These are phyloP conservation scores for Pogonophryne albipinna DNA, from an alignment of 2,797 vertebrate genomes.

Conservation along the genomic window DNA sequence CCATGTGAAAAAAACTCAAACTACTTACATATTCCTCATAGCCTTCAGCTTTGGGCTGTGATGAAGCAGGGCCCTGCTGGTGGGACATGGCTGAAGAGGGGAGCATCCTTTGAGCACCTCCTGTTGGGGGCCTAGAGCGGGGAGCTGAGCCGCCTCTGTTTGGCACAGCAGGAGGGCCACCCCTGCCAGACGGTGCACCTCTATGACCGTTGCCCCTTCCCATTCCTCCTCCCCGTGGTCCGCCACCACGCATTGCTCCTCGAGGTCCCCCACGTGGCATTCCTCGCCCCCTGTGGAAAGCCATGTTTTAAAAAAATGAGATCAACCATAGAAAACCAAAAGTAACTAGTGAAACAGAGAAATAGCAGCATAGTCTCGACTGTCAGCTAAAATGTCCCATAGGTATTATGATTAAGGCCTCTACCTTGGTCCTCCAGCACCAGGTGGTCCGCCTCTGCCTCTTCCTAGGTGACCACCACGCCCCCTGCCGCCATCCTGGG, in stretches of 20 bases:
- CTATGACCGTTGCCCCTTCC: slow-evolving; percentile 89
- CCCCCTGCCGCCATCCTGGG: slow-evolving; percentile 90
- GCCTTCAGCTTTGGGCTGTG: slow-evolving; percentile 87
- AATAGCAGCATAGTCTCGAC: too few relatives aligned
- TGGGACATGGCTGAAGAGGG: slow-evolving; percentile 82
- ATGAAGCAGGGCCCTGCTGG: slow-evolving; percentile 83
- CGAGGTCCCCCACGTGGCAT: slow-evolving; percentile 91
- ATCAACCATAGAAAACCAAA: background rate
- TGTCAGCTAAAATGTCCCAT: too few relatives aligned
- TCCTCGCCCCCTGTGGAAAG: slow-evolving; percentile 88
- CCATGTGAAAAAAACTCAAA: background rate
- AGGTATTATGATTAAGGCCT: background rate
- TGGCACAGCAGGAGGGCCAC: slow-evolving; percentile 86
- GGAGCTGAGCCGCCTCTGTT: slow-evolving; percentile 88
- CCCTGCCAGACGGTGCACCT: slow-evolving; percentile 88
- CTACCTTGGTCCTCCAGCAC: slow-evolving; percentile 91
- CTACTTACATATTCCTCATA: slow-evolving; percentile 95
- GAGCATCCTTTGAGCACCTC: slow-evolving; percentile 91
- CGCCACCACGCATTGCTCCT: slow-evolving; percentile 90
- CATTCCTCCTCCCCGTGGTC: slow-evolving; percentile 90
- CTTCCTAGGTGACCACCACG: slow-evolving; percentile 90
- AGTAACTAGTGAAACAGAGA: background rate
- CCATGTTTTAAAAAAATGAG: background rate
- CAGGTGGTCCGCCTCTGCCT: slow-evolving; percentile 93
- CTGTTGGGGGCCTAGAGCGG: slow-evolving; percentile 89